Conservation (phyloP, 2,888 invertebrate genomes). For the Agrochola circellaris region DNA sequence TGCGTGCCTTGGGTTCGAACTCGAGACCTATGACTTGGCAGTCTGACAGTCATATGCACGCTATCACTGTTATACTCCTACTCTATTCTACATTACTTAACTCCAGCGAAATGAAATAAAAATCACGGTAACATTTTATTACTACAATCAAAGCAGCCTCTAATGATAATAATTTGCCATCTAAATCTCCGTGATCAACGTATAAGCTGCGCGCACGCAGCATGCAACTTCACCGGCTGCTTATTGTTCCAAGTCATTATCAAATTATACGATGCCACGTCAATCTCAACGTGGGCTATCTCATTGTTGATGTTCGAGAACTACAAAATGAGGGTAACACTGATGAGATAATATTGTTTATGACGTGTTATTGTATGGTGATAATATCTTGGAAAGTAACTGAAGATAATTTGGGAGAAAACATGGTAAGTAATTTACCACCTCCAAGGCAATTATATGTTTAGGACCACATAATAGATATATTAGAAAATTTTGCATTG, state of each 20-base stretch:
- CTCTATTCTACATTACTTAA: neutral
- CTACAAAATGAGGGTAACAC: constrained; percentile 26
- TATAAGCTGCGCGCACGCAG: constrained; percentile 49
- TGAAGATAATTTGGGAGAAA: neutral
- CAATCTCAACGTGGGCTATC: constrained; percentile 15
- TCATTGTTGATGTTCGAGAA: constrained; percentile 16
- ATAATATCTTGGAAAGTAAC: neutral
- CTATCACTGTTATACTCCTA: too few relatives aligned
- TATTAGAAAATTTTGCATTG: neutral
- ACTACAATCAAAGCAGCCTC: constrained; percentile 8
- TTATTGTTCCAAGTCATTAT: constrained; percentile 41
- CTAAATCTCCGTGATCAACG: constrained; percentile 21
- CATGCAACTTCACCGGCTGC: constrained; percentile 30
- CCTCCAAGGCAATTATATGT: too few relatives aligned
- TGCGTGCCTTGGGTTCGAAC: too few relatives aligned
- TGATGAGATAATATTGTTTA: constrained; percentile 16
- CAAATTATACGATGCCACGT: constrained; percentile 42
- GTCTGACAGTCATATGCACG: too few relatives aligned
- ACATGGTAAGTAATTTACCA: neutral
- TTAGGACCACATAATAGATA: too few relatives aligned
- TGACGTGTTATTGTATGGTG: neutral
- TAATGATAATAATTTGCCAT: constrained; percentile 47
- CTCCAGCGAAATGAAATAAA: constrained; percentile 1
- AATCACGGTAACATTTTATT: constrained; percentile 11
- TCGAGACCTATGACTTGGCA: too few relatives aligned